Evolutionary conservation across 2,888 invertebrate species (phyloP), one percentile per base, ranked within the genome.

Genomic region (Pachymerium ferrugineum): DNA sequence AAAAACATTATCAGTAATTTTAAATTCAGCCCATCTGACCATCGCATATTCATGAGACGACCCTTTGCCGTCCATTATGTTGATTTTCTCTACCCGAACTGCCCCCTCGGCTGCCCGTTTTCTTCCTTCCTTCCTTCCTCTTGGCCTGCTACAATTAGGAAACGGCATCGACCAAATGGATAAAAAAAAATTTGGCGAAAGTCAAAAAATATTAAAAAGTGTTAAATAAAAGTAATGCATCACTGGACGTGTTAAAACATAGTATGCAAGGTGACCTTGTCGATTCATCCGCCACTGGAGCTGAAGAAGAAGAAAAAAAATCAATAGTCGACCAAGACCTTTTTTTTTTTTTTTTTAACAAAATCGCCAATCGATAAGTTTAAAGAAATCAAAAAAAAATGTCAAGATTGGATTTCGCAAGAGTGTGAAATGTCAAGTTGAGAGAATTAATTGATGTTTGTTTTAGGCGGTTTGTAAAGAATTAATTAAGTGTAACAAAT

Each of bases 1-100:
- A 71, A 71, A 71, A 71, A 71, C 71, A 71, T 71, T 71, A 35
- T 71, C 71, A 71, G 33, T 71, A 71, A 71, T 71, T 71, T 71
- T 71, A 71, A 71, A 71, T 71, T 33, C 71, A 38, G 71, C 22
- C 33, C 28, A 71, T 71, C 71, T 33, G 71, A 38, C 33, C 33
- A 71, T 71, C 71, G 71, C 71, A 35, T 71, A 71, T 71, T 71
- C 71, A 71, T 71, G 71, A 71, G 38, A 19, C 30, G 35, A 33
- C 38, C 25, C 38, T 28, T n/a, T 28, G 35, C 33, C 71, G 33
- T 71, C 71, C 38, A 71, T 35, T 28, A 33, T 71, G 69, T 30
- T 31, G 30, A 30, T 69, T 31, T 62, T 30, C 69, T 69, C n/a
- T 69, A 19, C 69, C 6, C 33, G 31, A 6, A 19, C 69, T 31